phyloP scores from a whole-genome alignment of 1,140 invertebrate species.

The Drosophila nikananu region DNA sequence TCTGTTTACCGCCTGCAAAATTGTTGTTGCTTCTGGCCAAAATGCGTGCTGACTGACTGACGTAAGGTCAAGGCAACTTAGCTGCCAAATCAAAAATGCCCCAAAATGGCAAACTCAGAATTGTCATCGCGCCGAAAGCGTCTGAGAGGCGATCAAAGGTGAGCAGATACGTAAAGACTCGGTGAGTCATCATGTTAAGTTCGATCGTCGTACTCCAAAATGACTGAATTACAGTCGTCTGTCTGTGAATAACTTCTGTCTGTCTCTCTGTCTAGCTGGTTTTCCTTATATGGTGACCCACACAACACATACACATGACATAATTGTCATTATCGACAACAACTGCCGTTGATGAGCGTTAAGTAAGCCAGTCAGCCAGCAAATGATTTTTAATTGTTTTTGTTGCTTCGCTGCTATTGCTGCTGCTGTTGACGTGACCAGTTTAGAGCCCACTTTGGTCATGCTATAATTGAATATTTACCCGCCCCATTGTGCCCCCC shows the following conservation, averaged over 20 bases:
- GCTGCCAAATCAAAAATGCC: slow-evolving; percentile 22
- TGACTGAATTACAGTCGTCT: slow-evolving; percentile 31
- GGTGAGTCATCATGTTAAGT: slow-evolving; percentile 17
- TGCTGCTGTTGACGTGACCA: slow-evolving; percentile 43
- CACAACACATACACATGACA: slow-evolving; percentile 34
- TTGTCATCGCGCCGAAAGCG: slow-evolving; percentile 14
- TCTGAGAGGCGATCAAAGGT: slow-evolving; percentile 2
- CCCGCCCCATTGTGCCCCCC: background rate
- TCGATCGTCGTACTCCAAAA: background rate
- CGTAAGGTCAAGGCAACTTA: slow-evolving; percentile 55
- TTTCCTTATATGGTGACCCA: slow-evolving; percentile 34
- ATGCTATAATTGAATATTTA: slow-evolving; percentile 48
- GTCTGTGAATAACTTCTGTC: slow-evolving; percentile 21
- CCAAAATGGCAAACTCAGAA: slow-evolving; percentile 31
- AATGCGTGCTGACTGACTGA: slow-evolving; percentile 28
- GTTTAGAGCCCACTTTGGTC: slow-evolving; percentile 53
- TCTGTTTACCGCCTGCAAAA: slow-evolving; percentile 32
- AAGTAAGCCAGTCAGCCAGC: slow-evolving; percentile 46
- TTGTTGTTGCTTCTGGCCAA: slow-evolving; percentile 16
- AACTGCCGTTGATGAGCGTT: slow-evolving; percentile 53
- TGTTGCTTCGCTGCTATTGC: slow-evolving; percentile 3
- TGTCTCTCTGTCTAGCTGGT: background rate
- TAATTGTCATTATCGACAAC: slow-evolving; percentile 62
- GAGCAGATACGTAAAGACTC: background rate
- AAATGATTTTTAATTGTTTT: slow-evolving; percentile 57